These are phyloP conservation scores for Epsilonema sp. DNA, from an alignment of 2,888 invertebrate species.

Conservation along the genomic window DNA sequence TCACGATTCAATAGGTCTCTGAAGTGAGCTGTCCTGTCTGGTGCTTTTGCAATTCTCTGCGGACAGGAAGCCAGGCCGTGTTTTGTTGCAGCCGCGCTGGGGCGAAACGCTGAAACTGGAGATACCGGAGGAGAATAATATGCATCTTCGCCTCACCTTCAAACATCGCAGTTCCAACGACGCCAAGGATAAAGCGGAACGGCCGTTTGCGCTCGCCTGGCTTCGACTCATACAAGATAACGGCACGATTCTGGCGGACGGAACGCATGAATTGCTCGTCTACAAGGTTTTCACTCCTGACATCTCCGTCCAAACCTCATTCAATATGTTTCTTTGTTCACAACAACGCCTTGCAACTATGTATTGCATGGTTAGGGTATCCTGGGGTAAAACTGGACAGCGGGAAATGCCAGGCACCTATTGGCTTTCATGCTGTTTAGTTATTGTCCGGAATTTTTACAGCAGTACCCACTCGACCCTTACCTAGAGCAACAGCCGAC, in stretches of 20 bases:
- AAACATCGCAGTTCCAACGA: conserved; percentile 41
- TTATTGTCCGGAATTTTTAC: no score
- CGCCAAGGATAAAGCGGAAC: conserved; percentile 66
- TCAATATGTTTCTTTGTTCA: no score
- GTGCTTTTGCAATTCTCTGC: no score
- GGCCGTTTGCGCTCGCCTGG: conserved; percentile 69
- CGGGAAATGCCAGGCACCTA: neutral
- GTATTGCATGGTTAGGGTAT: no score
- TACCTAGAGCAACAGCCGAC: no score
- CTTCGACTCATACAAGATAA: conserved; percentile 70
- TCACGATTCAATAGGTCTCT: no score
- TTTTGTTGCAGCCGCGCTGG: conserved; percentile 54
- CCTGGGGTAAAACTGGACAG: no score
- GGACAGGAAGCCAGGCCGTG: no score
- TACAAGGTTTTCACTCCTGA: conserved; percentile 37
- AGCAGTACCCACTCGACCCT: no score
- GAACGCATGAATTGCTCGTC: conserved; percentile 53
- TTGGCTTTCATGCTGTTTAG: neutral
- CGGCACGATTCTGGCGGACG: conserved; percentile 70
- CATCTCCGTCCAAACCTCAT: no score
- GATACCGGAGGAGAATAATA: conserved; percentile 65
- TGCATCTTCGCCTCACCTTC: conserved; percentile 63
- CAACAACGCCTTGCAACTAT: no score
- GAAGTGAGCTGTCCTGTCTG: no score
- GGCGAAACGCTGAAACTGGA: conserved; percentile 72